phyloP scores from a whole-genome alignment of 2,797 vertebrate genomes.

The Urosaurus nigricauda region DNA sequence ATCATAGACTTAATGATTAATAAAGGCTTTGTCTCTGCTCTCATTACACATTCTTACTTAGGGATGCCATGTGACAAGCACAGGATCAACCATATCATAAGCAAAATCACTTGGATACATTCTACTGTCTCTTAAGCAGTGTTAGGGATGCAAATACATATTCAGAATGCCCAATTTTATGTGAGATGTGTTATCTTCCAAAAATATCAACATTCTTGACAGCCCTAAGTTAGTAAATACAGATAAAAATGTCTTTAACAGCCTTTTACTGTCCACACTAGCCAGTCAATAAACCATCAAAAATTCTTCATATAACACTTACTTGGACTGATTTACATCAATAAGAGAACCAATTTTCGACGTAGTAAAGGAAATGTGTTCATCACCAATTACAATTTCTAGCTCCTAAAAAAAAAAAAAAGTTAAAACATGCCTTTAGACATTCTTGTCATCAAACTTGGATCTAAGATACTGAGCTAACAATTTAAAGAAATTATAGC shows the following conservation, averaged over 20 bases:
- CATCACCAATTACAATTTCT: conserved; percentile 98
- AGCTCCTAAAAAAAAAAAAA: conserved; percentile 85
- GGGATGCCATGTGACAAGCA: neutral
- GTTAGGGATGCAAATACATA: neutral
- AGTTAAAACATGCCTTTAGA: neutral
- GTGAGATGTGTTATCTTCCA: neutral
- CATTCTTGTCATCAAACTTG: neutral
- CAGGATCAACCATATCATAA: neutral
- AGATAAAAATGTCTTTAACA: neutral
- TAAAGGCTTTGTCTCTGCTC: neutral
- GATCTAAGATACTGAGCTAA: neutral
- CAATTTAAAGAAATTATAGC: neutral
- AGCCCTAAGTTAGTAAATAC: neutral
- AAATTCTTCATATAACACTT: conserved; percentile 70
- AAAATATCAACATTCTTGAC: neutral
- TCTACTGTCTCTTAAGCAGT: neutral
- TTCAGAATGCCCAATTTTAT: neutral
- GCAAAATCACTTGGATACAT: neutral
- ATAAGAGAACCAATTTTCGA: conserved; percentile 99
- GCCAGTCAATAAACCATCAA: neutral
- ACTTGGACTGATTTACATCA: conserved; percentile 99
- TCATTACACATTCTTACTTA: neutral
- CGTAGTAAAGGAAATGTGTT: conserved; percentile 99
- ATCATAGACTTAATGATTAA: neutral
- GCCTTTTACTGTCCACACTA: neutral